phyloP scores from a whole-genome alignment of 2,797 vertebrate species.

The Huso huso region DNA sequence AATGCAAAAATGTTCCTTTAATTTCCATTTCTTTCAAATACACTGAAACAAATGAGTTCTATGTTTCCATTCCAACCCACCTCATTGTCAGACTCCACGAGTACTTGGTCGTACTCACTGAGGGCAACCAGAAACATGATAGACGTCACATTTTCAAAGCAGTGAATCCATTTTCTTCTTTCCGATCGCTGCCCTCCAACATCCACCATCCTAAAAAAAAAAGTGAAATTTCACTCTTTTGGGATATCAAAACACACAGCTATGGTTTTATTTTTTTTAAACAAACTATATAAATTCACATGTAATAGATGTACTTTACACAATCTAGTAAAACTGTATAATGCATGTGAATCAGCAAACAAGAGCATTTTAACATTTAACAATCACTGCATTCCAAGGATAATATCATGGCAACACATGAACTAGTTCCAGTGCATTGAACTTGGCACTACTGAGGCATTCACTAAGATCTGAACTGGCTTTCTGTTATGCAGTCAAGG shows the following conservation, averaged over 20 bases:
- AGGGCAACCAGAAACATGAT: constrained; percentile 96
- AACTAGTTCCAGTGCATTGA: no score
- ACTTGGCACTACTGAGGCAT: no score
- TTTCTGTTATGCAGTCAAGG: no score
- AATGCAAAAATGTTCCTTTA: constrained; percentile 12
- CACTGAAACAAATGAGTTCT: no score
- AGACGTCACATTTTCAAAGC: constrained; percentile 94
- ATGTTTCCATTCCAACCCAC: constrained; percentile 44
- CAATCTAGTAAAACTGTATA: no score
- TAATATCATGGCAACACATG: no score
- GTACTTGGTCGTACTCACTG: constrained; percentile 92
- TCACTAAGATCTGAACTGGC: no score
- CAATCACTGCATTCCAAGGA: no score
- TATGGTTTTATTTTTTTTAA: no score
- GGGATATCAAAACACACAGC: neutral
- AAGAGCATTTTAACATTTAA: neutral
- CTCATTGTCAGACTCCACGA: constrained; percentile 93
- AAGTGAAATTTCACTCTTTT: constrained; percentile 7
- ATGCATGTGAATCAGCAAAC: neutral
- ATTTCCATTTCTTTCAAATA: constrained; percentile 39
- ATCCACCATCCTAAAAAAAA: constrained; percentile 82
- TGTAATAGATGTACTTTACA: no score
- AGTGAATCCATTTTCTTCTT: constrained; percentile 97
- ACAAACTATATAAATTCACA: no score
- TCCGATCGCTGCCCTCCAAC: constrained; percentile 93